Evolutionary conservation across 2,113 vertebrate genomes (phyloP).

Genomic region (Aramus guarauna): DNA sequence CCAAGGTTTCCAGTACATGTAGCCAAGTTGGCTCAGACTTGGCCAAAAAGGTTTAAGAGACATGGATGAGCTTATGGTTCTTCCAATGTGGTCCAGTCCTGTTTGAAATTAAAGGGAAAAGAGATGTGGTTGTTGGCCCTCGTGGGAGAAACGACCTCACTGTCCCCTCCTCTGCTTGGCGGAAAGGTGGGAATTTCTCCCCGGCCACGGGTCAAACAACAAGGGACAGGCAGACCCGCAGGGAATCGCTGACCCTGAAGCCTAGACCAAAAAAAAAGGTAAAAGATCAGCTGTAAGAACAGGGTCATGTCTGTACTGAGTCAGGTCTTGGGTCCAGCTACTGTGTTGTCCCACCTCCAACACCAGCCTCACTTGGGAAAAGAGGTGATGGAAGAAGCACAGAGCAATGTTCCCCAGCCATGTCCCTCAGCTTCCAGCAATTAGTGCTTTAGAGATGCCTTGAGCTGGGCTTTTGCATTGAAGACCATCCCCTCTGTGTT

Average conservation of each 20-base stretch:
- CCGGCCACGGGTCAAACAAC: not conserved
- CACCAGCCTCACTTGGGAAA: not conserved
- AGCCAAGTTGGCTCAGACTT: not conserved
- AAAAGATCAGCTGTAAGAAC: fast-evolving
- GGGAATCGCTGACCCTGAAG: not conserved
- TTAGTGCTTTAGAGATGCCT: not conserved
- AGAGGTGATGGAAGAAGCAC: not conserved
- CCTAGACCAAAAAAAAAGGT: not conserved
- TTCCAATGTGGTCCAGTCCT: not conserved
- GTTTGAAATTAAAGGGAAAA: not conserved
- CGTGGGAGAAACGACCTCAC: fast-evolving
- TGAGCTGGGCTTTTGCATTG: not conserved
- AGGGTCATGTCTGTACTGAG: not conserved
- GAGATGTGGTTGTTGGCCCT: not conserved
- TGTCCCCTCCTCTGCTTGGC: fast-evolving
- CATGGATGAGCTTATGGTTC: not conserved
- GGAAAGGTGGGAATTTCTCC: not conserved
- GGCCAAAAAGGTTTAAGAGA: slow-evolving; percentile 18
- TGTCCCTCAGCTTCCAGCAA: not conserved
- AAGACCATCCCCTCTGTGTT: not conserved
- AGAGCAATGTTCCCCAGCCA: not conserved
- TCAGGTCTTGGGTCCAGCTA: not conserved
- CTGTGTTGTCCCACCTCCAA: not conserved
- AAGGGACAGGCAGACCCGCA: fast-evolving
- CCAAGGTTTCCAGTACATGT: not conserved